phyloP scores from a whole-genome alignment of 2,113 vertebrate species.

The Sardina pilchardus region DNA sequence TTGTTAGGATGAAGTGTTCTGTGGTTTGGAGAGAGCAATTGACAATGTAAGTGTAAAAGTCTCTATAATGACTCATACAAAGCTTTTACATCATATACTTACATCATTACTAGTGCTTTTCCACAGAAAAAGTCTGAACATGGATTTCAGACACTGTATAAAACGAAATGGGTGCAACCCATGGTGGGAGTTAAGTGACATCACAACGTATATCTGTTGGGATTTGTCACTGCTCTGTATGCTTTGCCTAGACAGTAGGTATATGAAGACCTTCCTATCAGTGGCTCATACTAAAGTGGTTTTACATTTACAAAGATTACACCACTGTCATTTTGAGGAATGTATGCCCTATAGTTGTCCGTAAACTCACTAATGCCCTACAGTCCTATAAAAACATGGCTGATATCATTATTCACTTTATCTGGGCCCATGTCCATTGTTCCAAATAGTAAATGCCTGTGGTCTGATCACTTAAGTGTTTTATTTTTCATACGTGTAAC shows the following conservation, averaged over 20 bases:
- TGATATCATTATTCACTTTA: conserved; percentile 28
- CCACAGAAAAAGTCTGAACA: background rate
- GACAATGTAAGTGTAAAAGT: background rate
- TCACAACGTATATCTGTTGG: too few relatives aligned
- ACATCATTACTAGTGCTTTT: too few relatives aligned
- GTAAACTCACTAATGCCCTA: conserved; percentile 7
- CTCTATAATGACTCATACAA: background rate
- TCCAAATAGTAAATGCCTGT: conserved; percentile 40
- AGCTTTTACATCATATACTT: background rate
- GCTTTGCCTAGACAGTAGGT: background rate
- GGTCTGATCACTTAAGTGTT: conserved; percentile 53
- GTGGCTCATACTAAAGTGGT: background rate
- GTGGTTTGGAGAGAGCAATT: background rate
- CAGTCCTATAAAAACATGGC: conserved; percentile 36
- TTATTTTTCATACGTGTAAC: conserved; percentile 53
- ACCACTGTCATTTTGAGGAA: background rate
- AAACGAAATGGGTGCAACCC: background rate
- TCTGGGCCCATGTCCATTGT: conserved; percentile 33
- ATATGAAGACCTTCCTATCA: background rate
- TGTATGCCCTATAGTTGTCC: background rate
- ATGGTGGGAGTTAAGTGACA: too few relatives aligned
- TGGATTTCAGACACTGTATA: background rate
- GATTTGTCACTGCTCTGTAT: background rate
- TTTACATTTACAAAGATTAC: background rate
- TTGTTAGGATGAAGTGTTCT: background rate